Conservation (phyloP, 2,797 vertebrate genomes). For the Aplochiton taeniatus region DNA sequence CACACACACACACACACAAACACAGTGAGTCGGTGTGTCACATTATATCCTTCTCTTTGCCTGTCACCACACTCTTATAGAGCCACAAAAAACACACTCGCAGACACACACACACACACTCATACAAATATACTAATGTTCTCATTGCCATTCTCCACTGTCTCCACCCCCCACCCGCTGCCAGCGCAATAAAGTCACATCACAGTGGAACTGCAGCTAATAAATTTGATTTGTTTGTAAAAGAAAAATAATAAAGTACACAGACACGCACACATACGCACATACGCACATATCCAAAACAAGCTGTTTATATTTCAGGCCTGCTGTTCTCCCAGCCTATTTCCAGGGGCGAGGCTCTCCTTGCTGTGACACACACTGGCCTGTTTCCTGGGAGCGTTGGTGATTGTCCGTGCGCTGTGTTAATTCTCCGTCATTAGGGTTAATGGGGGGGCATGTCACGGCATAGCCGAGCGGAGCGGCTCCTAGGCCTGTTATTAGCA, state of each 20-base stretch:
- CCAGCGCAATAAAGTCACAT: conserved; percentile 60
- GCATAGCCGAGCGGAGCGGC: background rate
- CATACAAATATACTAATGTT: conserved; percentile 38
- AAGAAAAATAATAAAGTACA: conserved; percentile 26
- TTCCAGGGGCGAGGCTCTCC: background rate
- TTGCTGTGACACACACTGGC: background rate
- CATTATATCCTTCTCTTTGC: conserved; percentile 22
- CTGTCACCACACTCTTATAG: background rate
- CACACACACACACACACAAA: conserved; percentile 19
- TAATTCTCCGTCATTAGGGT: conserved; percentile 28
- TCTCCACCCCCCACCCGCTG: conserved; percentile 49
- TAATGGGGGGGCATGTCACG: conserved; percentile 19
- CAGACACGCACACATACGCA: conserved; percentile 5
- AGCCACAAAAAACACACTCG: background rate
- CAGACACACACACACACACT: conserved; percentile 12
- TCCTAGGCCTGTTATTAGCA: background rate
- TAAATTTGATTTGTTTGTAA: conserved; percentile 62
- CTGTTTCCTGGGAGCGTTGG: conserved; percentile 14
- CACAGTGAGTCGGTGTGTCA: conserved; percentile 38
- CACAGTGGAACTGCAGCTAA: conserved; percentile 55
- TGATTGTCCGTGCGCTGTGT: conserved; percentile 4
- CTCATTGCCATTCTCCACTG: conserved; percentile 34
- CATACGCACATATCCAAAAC: conserved; percentile 8
- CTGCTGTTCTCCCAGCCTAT: background rate
- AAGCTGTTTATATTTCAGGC: conserved; percentile 16